Evolutionary conservation across 2,888 invertebrate species (phyloP).

Genomic region (Dugesia japonica): DNA sequence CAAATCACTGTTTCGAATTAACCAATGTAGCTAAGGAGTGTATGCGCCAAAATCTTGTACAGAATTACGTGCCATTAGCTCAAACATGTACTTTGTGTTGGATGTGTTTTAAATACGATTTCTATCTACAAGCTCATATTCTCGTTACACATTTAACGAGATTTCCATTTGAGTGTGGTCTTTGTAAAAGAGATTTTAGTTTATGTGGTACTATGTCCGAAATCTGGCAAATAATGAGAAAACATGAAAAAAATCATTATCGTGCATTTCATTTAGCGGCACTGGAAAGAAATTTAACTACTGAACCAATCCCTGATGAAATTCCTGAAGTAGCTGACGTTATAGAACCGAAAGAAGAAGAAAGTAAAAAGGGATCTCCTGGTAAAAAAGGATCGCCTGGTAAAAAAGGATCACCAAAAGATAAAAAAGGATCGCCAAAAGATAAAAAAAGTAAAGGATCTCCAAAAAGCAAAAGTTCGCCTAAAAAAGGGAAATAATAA

Average conservation of each 20-base stretch:
- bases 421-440: not conserved
- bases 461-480: not conserved
- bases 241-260: slow-evolving; percentile 24
- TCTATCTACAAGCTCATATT: slow-evolving; percentile 23
- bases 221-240: slow-evolving; percentile 13
- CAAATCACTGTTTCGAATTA: not conserved
- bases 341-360: not conserved
- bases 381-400: slow-evolving; percentile 6
- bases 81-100: slow-evolving; percentile 21
- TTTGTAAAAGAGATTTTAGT: slow-evolving; percentile 12
- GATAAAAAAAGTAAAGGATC: slow-evolving; percentile 5
- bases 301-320: not conserved
- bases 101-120: slow-evolving; percentile 21
- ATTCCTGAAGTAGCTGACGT: not conserved
- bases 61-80: not conserved
- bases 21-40: not conserved
- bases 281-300: slow-evolving; percentile 16
- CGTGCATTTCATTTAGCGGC: not conserved
- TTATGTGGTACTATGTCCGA: not conserved
- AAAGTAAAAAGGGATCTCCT: not conserved
- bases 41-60: not conserved
- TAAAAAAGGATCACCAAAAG: slow-evolving; percentile 2
- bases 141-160: not conserved
- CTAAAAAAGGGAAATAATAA: slow-evolving; percentile 12
- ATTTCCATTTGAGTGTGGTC: slow-evolving; percentile 6